phyloP scores from a whole-genome alignment of 1,140 invertebrate species.

The Drosophila mojavensis region DNA sequence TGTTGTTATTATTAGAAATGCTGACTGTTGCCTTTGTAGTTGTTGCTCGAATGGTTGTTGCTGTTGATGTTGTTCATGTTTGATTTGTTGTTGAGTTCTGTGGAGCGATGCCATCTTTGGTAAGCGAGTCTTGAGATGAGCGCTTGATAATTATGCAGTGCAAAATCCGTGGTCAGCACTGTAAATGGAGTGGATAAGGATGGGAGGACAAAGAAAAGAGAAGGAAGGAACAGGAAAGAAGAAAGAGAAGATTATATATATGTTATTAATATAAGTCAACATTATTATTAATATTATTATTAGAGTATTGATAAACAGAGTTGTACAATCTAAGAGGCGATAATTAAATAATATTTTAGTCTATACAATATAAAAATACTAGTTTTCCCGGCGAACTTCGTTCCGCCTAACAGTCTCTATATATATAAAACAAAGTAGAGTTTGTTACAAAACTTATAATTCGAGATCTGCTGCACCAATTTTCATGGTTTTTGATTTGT shows the following conservation, averaged over 20 bases:
- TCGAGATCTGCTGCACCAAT: no score
- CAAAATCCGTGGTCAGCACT: constrained; percentile 44
- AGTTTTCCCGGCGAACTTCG: no score
- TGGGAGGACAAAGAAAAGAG: background rate
- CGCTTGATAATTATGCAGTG: constrained; percentile 19
- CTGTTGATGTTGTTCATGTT: constrained; percentile 7
- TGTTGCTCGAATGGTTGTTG: constrained; percentile 30
- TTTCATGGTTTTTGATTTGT: no score
- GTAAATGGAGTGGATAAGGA: background rate
- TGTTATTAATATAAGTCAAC: no score
- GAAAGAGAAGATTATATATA: background rate
- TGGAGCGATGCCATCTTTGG: constrained; percentile 56
- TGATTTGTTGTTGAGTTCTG: constrained; percentile 9
- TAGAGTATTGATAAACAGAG: no score
- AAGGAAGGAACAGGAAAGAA: background rate
- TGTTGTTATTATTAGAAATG: constrained; percentile 31
- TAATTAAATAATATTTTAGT: no score
- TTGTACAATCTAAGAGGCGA: no score
- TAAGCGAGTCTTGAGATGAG: constrained; percentile 11
- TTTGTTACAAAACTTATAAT: no score
- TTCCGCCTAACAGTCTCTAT: no score
- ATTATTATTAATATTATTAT: no score
- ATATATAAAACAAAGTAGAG: no score
- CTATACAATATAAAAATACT: no score
- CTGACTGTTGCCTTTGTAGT: constrained; percentile 12